Conservation (phyloP, 2,888 invertebrate species). For the Hypolimnas misippus region DNA sequence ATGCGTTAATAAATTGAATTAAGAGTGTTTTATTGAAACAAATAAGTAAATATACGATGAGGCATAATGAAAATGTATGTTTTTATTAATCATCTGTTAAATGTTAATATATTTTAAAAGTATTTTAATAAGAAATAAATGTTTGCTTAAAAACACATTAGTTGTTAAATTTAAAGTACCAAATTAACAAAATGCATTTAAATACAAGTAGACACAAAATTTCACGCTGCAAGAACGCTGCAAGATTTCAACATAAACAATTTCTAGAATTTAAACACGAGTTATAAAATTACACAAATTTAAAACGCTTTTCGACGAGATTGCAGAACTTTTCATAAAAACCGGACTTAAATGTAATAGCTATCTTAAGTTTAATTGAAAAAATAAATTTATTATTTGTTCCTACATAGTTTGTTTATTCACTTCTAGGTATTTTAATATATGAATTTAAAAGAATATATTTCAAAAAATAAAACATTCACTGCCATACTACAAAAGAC, state of each 20-base stretch:
- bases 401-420: too few relatives aligned
- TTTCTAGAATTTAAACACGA: slow-evolving; percentile 17
- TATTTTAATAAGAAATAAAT: too few relatives aligned
- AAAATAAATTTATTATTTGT: too few relatives aligned
- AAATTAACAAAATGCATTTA: slow-evolving; percentile 5
- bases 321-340: slow-evolving; percentile 17
- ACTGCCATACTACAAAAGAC: too few relatives aligned
- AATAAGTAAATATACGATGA: background rate
- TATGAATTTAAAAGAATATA: too few relatives aligned
- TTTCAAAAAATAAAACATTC: too few relatives aligned
- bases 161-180: too few relatives aligned
- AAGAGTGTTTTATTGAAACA: slow-evolving; percentile 4
- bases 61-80: background rate
- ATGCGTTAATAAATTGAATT: background rate
- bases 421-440: too few relatives aligned
- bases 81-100: background rate
- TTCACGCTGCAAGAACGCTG: too few relatives aligned
- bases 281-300: slow-evolving; percentile 20
- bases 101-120: background rate
- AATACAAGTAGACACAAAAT: background rate
- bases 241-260: slow-evolving; percentile 8
- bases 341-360: slow-evolving; percentile 5
- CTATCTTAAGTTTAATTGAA: background rate
- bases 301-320: slow-evolving; percentile 14
- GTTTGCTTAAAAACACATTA: too few relatives aligned